These are phyloP conservation scores for Leptopterna dolabrata DNA, from an alignment of 2,888 invertebrate species.

Conservation along the genomic window DNA sequence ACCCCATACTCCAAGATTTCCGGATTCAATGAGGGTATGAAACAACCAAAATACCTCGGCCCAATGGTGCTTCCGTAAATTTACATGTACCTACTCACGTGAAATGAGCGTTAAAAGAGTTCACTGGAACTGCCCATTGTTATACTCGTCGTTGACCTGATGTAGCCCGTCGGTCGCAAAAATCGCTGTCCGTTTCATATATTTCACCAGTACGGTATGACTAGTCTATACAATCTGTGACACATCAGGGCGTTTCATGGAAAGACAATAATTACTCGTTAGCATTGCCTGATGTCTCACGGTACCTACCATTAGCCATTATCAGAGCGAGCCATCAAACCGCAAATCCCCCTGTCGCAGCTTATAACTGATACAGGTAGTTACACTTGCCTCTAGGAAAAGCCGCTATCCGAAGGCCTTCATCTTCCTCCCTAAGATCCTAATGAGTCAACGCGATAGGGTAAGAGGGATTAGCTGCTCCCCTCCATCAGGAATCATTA, in stretches of 20 bases:
- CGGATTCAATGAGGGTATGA: too few species aligned
- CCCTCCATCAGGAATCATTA: slow-evolving; percentile 40
- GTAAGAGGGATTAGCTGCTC: not conserved
- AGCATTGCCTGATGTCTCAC: not conserved
- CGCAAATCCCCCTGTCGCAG: not conserved
- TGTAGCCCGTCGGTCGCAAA: too few species aligned
- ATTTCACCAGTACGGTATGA: too few species aligned
- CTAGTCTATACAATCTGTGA: too few species aligned
- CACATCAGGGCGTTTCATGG: not conserved
- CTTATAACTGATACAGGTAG: not conserved
- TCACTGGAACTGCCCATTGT: too few species aligned
- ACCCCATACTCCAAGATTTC: too few species aligned
- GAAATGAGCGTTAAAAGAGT: too few species aligned
- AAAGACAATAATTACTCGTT: not conserved
- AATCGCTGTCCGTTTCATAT: too few species aligned
- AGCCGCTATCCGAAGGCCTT: not conserved
- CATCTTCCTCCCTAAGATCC: not conserved
- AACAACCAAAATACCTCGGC: too few species aligned
- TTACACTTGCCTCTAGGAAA: not conserved
- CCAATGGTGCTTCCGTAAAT: too few species aligned
- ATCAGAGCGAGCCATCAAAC: not conserved
- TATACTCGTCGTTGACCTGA: too few species aligned
- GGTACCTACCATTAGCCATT: not conserved
- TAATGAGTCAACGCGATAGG: slow-evolving; percentile 31
- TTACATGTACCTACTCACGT: too few species aligned